These are phyloP conservation scores for Chymomyza procnemis DNA, from an alignment of 2,888 invertebrate species.

Conservation along the genomic window DNA sequence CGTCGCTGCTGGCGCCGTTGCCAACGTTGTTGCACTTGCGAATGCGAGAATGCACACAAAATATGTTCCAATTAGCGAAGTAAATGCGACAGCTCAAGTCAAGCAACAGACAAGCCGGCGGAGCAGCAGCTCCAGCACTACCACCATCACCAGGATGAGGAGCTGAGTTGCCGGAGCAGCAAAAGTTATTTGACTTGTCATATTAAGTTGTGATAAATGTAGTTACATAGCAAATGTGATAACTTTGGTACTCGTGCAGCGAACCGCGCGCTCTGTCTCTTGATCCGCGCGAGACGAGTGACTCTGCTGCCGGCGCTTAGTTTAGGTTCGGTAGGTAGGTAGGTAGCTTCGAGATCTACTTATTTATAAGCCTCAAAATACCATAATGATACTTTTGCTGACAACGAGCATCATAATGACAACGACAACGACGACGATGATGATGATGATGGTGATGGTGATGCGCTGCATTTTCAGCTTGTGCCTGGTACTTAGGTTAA, in stretches of 20 bases:
- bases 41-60: slow-evolving; percentile 17
- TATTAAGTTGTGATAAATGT: slow-evolving; percentile 76
- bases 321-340: too few relatives aligned
- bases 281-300: not conserved
- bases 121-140: not conserved
- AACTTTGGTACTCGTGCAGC: slow-evolving; percentile 53
- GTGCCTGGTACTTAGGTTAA: not conserved
- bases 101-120: slow-evolving; percentile 5
- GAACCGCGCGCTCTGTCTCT: slow-evolving; percentile 9
- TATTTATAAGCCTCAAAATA: slow-evolving; percentile 2
- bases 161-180: slow-evolving; percentile 27
- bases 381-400: not conserved
- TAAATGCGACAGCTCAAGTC: slow-evolving; percentile 65
- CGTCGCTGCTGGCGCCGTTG: too few relatives aligned
- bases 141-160: not conserved
- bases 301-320: slow-evolving; percentile 49
- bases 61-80: slow-evolving; percentile 74
- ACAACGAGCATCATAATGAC: too few relatives aligned
- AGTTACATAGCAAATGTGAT: slow-evolving; percentile 75
- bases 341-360: not conserved
- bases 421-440: slow-evolving; percentile 4
- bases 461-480: not conserved
- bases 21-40: not conserved
- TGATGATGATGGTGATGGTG: slow-evolving; percentile 39
- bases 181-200: slow-evolving; percentile 74